Evolutionary conservation across 2,888 invertebrate genomes (phyloP), one percentile per base, ranked within the genome.

Genomic region (Lepidonotus clava): DNA sequence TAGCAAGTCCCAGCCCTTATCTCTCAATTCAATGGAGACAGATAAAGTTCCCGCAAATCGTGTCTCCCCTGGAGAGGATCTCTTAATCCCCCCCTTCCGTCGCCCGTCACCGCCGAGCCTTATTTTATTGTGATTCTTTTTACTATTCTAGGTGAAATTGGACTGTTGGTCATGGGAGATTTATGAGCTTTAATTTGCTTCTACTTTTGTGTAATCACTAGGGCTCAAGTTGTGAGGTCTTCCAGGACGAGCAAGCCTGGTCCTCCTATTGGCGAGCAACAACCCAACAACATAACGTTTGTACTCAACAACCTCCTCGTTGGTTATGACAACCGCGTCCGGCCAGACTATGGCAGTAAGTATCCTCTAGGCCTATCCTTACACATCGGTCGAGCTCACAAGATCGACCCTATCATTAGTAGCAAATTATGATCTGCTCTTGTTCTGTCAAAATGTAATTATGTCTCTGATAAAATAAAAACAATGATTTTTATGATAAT

Each of bases 281-380:
- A 76, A 28, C 85, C 38, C n/a, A 56, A 28, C 21, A 86, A 87
- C 51, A 56, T 84, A n/a, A 84, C 80, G 6, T 40, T 61, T 36
- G 51, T 87, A 21, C 86, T 87, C 34, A 87, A 87, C 85, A 56
- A 85, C 66, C 67, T 87, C 28, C 86, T 87, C 6, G 66, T 51
- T 21, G 87, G 87, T 21, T 87, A 87, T 38, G 87, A 87, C 66
- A 87, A 61, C 36, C 71, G 83, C 18, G 66, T 84, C 18, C 71
- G 87, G 40, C 87, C 87, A 18, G 86, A 77, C 32, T 51, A 85
- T 36, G 85, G 76, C 38, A 46, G 85, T 84, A 24, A 84, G 84
- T 84, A 66, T 14, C 46, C n/a, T n/a, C n/a, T n/a, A n/a, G n/a
- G n/a, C n/a, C n/a, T n/a, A n/a, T n/a, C n/a, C n/a, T n/a, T n/a